These are phyloP conservation scores for Urocynchramus pylzowi DNA, from an alignment of 2,113 vertebrate species.

Conservation along the genomic window DNA sequence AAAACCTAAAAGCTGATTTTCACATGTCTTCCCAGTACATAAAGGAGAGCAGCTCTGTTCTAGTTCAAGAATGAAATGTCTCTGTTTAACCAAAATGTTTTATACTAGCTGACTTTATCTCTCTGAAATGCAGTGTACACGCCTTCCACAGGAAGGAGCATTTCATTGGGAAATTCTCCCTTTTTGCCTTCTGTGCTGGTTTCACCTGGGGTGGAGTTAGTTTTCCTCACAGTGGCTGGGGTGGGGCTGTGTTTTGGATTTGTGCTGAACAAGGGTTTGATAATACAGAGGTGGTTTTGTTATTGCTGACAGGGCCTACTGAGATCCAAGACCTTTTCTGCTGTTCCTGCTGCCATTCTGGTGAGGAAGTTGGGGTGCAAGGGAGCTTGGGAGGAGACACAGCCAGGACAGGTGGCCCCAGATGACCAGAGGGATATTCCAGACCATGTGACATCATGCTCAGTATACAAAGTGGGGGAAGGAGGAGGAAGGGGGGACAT, in stretches of 20 bases:
- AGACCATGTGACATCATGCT: neutral
- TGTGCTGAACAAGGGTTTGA: neutral
- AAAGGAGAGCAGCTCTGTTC: neutral
- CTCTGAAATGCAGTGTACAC: neutral
- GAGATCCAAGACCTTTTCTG: neutral
- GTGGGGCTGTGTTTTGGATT: neutral
- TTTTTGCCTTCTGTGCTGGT: neutral
- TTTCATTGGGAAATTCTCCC: neutral
- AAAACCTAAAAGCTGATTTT: neutral
- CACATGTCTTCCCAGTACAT: neutral
- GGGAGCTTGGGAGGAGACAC: neutral
- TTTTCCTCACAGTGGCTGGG: neutral
- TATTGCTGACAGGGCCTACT: neutral
- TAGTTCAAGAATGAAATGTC: neutral
- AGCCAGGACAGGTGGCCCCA: neutral
- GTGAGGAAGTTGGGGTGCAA: fast-evolving
- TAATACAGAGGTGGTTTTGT: neutral
- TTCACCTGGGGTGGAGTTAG: neutral
- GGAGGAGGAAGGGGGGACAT: neutral
- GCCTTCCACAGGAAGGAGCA: neutral
- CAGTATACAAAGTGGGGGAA: neutral
- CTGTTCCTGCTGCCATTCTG: fast-evolving
- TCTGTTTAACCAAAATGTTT: neutral
- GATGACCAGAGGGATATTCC: neutral
- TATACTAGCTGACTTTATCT: neutral